Percentiles rank a stretch among this genome's conserved stretches.
Conservation (phyloP, 2,113 vertebrate genomes). For the Cettia cetti region DNA sequence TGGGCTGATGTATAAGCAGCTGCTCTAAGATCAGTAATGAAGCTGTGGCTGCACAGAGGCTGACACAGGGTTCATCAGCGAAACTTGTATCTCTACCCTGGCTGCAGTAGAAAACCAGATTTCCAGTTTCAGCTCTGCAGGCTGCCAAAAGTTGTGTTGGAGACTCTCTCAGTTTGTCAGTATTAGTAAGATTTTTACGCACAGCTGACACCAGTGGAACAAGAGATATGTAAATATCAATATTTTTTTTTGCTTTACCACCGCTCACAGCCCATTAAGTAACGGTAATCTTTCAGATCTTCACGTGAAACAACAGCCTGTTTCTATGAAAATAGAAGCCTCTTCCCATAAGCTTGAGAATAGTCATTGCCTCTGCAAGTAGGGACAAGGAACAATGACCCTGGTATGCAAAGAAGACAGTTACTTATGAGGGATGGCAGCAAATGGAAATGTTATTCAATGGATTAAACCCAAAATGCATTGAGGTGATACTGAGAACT, state of each 20-base stretch:
- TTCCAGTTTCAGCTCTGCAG: not conserved
- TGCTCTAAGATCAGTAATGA: not conserved
- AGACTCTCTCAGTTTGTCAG: not conserved
- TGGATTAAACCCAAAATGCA: not conserved
- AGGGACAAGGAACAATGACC: not conserved
- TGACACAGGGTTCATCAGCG: not conserved
- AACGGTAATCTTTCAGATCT: not conserved
- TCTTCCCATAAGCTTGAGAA: not conserved
- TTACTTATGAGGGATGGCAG: not conserved
- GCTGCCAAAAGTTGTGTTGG: not conserved
- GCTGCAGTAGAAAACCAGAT: not conserved
- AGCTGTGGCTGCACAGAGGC: not conserved
- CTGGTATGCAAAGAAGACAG: not conserved
- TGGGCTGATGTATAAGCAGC: not conserved
- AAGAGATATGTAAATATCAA: not conserved
- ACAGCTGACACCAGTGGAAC: not conserved
- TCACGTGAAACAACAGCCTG: not conserved
- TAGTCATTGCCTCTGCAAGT: not conserved
- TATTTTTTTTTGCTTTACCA: not conserved
- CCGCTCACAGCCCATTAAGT: not conserved
- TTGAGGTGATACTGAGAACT: not conserved
- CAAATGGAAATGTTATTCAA: not conserved
- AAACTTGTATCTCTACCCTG: not conserved
- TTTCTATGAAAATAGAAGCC: not conserved
- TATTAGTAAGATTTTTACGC: not conserved